Conservation (phyloP, 2,888 invertebrate genomes). For the Alviniconcha strummeri region DNA sequence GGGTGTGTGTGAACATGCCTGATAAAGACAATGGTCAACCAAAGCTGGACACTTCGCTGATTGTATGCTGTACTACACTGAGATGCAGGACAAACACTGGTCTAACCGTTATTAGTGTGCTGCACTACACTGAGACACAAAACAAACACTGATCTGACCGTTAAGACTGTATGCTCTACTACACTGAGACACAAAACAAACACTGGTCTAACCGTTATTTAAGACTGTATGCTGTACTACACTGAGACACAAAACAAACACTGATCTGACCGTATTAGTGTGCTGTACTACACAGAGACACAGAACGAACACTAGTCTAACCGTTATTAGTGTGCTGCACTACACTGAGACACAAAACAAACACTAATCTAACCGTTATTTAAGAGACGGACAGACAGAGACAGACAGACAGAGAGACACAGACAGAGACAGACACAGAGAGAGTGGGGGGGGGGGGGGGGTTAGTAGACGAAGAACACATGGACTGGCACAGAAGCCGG, state of each 20-base stretch:
- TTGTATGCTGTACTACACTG: neutral
- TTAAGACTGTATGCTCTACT: too few relatives aligned
- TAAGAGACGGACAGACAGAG: neutral
- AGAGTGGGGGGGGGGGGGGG: neutral
- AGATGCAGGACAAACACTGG: too few relatives aligned
- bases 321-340: neutral
- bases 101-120: neutral
- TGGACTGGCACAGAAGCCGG: neutral
- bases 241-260: neutral
- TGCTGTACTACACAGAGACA: neutral
- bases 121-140: neutral
- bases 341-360: neutral
- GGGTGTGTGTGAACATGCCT: conserved; percentile 36
- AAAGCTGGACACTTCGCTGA: neutral
- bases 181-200: too few relatives aligned
- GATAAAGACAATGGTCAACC: neutral
- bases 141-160: neutral
- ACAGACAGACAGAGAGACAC: neutral
- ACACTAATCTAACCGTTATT: neutral
- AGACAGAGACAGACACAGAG: neutral
- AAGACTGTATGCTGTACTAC: neutral
- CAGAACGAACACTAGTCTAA: neutral
- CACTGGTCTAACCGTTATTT: too few relatives aligned
- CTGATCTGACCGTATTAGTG: neutral
- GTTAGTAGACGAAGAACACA: neutral